Percentiles rank a stretch among this genome's conserved stretches.
phyloP scores from a whole-genome alignment of 2,797 vertebrate species.

The Thripadectes ignobilis region DNA sequence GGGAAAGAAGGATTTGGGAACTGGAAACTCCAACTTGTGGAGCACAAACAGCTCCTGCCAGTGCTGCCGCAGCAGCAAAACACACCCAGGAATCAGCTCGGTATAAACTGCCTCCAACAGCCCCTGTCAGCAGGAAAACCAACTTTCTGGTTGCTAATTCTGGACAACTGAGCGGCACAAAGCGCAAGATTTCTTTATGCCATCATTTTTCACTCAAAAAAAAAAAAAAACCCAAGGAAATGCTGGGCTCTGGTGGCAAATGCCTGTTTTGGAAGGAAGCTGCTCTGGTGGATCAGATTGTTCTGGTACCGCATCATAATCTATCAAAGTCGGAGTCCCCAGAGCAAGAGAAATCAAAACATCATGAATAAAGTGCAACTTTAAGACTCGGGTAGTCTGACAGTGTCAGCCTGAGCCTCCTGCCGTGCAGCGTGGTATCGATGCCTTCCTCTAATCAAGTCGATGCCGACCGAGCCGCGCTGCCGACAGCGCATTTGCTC shows the following conservation, averaged over 20 bases:
- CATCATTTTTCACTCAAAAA: conserved; percentile 9
- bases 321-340: conserved; percentile 62
- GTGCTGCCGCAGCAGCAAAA: not conserved
- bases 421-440: not conserved
- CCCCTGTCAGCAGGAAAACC: conserved; percentile 10
- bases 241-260: not conserved
- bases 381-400: conserved; percentile 18
- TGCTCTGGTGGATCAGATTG: not conserved
- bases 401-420: not conserved
- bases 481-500: conserved; percentile 56
- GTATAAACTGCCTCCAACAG: not conserved
- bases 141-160: conserved; percentile 27
- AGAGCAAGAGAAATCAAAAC: conserved; percentile 68
- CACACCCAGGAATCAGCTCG: not conserved
- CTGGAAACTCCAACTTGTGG: not conserved
- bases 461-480: conserved; percentile 18
- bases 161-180: not conserved
- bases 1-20: not conserved
- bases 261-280: not conserved
- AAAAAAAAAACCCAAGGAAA: not conserved
- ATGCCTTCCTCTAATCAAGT: conserved; percentile 29
- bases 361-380: conserved; percentile 59
- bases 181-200: conserved; percentile 5
- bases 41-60: not conserved
- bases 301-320: conserved; percentile 17